Evolutionary conservation across 2,888 invertebrate species (phyloP), one percentile per base, ranked within the genome.

Genomic region (Laspeyria flexula): DNA sequence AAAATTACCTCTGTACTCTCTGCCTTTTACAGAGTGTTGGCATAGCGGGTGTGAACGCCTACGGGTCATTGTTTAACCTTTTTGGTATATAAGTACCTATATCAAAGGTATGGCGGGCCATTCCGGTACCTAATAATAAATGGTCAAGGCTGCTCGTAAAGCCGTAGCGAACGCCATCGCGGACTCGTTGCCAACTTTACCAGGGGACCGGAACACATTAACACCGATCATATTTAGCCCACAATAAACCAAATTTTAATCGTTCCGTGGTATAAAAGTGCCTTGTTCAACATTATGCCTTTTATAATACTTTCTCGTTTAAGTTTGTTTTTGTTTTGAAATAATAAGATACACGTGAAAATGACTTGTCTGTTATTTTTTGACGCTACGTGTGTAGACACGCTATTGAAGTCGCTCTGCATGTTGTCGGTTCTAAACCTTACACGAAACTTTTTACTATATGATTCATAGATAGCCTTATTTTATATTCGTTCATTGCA

Each of bases 121-220:
- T 42, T 65, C 42, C 18, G 40, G 29, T 23, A 40, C 43, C 33
- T 43, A 54, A 61, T 64, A 65, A 69, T 52, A 62, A 65, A 69
- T 65, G 62, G 45, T 56, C 62, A 69, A 69, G 55, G 62, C 35
- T 61, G 43, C 27, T 25, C 55, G 18, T 66, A 66, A 66, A 61
- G 38, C 39, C 51, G 39, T 39, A 21, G 13, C 41, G 48, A 42
- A 55, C 33, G 48, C 39, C 45, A 49, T 58, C 51, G 47, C 47
- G 41, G 39, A 55, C 51, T 39, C 45, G 43, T 65, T 55, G 47
- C 65, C 49, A 65, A 69, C 69, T 52, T 61, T 35, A 48, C 37
- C 55, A 54, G 40, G 42, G 54, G 47, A 49, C 69, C 53, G 65
- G 53, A 55, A 61, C 40, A 45, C 51, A 54, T 65, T 65, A 55